Base-by-base conservation (phyloP, 1,140 invertebrate genomes). In the Philopotamus ludificatus region DNA sequence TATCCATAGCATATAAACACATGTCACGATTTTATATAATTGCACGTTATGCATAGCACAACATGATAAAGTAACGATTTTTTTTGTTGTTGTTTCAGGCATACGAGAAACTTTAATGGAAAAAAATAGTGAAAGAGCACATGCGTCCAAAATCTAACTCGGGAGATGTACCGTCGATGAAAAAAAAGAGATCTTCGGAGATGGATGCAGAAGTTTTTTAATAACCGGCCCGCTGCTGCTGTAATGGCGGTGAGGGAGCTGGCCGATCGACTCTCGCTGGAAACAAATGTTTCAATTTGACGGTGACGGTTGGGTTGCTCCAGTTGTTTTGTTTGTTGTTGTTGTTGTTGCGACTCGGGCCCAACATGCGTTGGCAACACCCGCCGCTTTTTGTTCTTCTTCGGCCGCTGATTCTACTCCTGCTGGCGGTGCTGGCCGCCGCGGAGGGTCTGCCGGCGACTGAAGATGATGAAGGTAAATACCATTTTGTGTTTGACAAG, bases 381-480 rank as follows among this genome's bases (percentile, higher is more conserved):
- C 41, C 64, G 49, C 64, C 22, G 51, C 44, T 68, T 51, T 53
- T 67, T 55, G 12, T 62, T 51, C 34, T 21, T 63, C 18, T 53
- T 22, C n/a, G 28, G 21, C n/a, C n/a, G n/a, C n/a, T n/a, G n/a
- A n/a, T n/a, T n/a, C n/a, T n/a, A n/a, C n/a, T n/a, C n/a, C n/a
- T n/a, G n/a, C n/a, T n/a, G n/a, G n/a, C n/a, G n/a, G n/a, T n/a
- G n/a, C n/a, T n/a, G n/a, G n/a, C n/a, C n/a, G n/a, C n/a, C 18
- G 41, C 25, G 16, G 34, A 53, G 28, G 61, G 45, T 42, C 44
- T 41, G 28, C 55, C 66, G 18, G 64, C 66, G 21, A 21, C 66
- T 3, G 61, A 68, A 44, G 66, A 68, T 21, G 61, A 68, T 34
- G 66, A 68, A 64, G 66, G 66, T 68, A 68, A 60, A 63, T 62